Evolutionary conservation across 2,888 invertebrate genomes (phyloP), one percentile per base, ranked within the genome.

Genomic region (Athripsodes cinereus): DNA sequence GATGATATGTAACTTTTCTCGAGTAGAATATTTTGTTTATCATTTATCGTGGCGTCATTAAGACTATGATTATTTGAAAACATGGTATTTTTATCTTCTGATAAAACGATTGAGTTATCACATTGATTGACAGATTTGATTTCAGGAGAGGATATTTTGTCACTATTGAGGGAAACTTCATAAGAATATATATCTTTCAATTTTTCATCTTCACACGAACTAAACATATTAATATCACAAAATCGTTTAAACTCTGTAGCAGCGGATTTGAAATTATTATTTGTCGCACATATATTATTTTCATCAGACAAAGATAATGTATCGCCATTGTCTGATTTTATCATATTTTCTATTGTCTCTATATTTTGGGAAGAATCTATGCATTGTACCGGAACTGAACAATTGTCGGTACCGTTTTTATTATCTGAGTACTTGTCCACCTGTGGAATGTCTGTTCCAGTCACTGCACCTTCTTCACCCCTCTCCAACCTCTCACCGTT

Each of bases 201-300:
- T 5, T 54, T 44, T 22, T 50, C 57, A 20, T 22, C 34, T 52
- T 58, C 57, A 35, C 51, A 48, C 22, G 58, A 31, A 47, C 59
- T 61, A 22, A 63, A 58, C 63, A 63, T 63, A 48, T 63, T 63
- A 31, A 52, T 52, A 52, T 63, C 63, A 40, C 63, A 63, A 53
- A 63, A 63, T 18, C 51, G 40, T 44, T 61, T 63, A 49, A 63
- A 63, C 47, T 59, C 55, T 47, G 35, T 59, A 16, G 62, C 57
- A 19, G 58, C 51, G 16, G 60, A 57, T 52, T 62, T 62, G 11
- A 52, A 20, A 31, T 44, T 44, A 11, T 56, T 51, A 11, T 56
- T 51, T 19, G 34, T 40, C 2, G 18, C 21, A 18, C 34, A 34
- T 35, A 16, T 35, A 10, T 19, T 10, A 10, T 19, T 10, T 13